A percentile compares a stretch with the other conserved stretches of the same genome.
Conservation (phyloP, 2,797 vertebrate species). For the Liasis olivaceus region DNA sequence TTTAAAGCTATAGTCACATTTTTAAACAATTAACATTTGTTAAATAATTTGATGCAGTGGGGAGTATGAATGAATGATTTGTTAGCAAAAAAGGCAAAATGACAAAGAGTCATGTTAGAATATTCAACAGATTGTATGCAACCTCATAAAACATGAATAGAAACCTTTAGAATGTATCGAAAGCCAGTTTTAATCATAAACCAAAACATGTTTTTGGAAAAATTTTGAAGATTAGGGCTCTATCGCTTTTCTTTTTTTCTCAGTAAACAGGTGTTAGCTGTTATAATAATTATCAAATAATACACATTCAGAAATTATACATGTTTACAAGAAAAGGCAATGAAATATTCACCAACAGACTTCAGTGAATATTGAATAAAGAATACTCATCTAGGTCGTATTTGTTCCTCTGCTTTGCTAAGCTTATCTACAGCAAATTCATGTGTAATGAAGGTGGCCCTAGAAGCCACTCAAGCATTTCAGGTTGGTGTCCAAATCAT, state of each 20-base stretch:
- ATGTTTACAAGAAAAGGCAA: slow-evolving; percentile 9
- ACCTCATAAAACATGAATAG: slow-evolving; percentile 52
- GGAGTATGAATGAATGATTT: slow-evolving; percentile 52
- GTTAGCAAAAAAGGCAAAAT: slow-evolving; percentile 64
- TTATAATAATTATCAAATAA: background rate
- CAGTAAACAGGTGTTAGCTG: slow-evolving; percentile 24
- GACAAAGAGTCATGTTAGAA: slow-evolving; percentile 45
- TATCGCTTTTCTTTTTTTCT: slow-evolving; percentile 28
- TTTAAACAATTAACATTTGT: slow-evolving; percentile 54
- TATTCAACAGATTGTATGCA: slow-evolving; percentile 48
- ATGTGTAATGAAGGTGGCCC: background rate
- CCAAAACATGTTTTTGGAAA: slow-evolving; percentile 48
- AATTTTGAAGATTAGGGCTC: slow-evolving; percentile 33
- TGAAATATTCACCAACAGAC: slow-evolving; percentile 40
- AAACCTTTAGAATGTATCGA: slow-evolving; percentile 49
- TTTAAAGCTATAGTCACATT: slow-evolving; percentile 69
- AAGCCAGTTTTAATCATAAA: slow-evolving; percentile 46
- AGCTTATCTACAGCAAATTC: slow-evolving; percentile 11
- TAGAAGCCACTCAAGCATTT: slow-evolving; percentile 20
- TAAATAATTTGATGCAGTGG: slow-evolving; percentile 59
- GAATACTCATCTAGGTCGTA: slow-evolving; percentile 29
- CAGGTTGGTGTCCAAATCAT: background rate
- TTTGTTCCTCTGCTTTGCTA: slow-evolving; percentile 35
- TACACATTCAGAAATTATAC: slow-evolving; percentile 20
- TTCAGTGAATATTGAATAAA: background rate